A percentile compares a stretch with the other conserved stretches of the same genome.
These are phyloP conservation scores for Drosophila fulvimacula DNA, from an alignment of 2,888 invertebrate genomes.

Conservation along the genomic window DNA sequence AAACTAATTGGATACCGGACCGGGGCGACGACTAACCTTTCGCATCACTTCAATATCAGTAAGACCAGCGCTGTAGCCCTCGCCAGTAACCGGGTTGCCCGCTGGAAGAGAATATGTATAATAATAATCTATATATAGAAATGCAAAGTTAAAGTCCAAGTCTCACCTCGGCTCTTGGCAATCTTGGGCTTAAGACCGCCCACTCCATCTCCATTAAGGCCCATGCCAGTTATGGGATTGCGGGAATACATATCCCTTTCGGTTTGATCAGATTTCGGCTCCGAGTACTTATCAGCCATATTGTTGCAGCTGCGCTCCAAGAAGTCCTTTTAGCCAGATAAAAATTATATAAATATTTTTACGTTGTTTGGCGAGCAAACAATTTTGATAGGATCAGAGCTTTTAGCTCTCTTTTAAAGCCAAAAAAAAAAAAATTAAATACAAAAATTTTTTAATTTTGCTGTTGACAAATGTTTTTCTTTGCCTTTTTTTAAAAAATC, in stretches of 20 bases:
- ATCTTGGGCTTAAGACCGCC: constrained; percentile 45
- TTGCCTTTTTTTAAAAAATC: neutral
- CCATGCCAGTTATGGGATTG: constrained; percentile 49
- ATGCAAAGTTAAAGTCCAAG: neutral
- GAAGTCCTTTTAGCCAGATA: neutral
- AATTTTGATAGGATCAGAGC: neutral
- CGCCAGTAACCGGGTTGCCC: constrained; percentile 48
- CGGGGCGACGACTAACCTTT: constrained; percentile 8
- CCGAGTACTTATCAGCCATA: neutral
- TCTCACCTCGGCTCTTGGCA: constrained; percentile 37
- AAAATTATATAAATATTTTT: neutral
- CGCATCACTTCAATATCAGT: constrained; percentile 28
- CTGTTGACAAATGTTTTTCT: constrained; percentile 1
- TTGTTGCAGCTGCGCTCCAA: neutral
- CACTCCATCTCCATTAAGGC: constrained; percentile 48
- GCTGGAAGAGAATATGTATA: constrained; percentile 6
- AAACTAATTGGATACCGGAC: constrained; percentile 2
- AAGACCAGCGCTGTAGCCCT: constrained; percentile 33
- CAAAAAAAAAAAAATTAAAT: neutral
- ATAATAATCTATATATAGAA: neutral
- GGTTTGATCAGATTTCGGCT: neutral
- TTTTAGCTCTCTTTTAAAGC: neutral
- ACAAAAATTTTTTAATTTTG: constrained; percentile 7
- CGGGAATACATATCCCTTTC: constrained; percentile 10
- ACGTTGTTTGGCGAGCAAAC: neutral